phyloP scores from a whole-genome alignment of 2,797 vertebrate species.

The Buceros bicornis region DNA sequence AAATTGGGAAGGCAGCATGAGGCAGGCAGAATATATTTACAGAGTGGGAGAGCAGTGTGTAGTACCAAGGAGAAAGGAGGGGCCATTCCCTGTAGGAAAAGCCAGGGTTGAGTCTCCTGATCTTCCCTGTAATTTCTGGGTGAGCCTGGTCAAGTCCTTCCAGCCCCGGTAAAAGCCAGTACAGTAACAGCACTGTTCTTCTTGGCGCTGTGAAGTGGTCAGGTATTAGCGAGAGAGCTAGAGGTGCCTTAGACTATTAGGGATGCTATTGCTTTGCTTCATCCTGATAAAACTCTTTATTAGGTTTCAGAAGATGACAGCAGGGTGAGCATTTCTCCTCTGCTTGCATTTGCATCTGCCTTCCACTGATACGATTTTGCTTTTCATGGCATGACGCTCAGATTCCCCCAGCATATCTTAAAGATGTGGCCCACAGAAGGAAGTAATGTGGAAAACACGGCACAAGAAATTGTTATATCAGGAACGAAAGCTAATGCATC shows the following conservation, averaged over 20 bases:
- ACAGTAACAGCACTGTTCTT: neutral
- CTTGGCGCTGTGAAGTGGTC: neutral
- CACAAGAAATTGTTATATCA: neutral
- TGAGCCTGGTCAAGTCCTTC: neutral
- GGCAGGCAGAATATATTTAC: neutral
- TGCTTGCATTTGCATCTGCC: neutral
- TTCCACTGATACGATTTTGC: neutral
- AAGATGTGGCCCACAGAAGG: neutral
- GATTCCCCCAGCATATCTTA: neutral
- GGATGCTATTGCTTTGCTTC: neutral
- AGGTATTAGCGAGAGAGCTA: neutral
- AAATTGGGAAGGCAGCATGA: neutral
- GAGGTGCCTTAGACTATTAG: neutral
- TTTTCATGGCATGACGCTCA: neutral
- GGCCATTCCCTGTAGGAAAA: neutral
- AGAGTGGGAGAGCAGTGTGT: neutral
- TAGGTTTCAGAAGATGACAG: neutral
- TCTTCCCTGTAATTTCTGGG: neutral
- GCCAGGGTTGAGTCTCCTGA: neutral
- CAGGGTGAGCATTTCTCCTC: neutral
- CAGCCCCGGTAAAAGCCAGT: neutral
- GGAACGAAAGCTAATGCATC: neutral
- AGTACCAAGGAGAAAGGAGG: neutral
- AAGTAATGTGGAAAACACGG: neutral
- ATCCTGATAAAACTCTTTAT: neutral